Conservation (phyloP, 2,888 invertebrate species). For the Apamea sordens region DNA sequence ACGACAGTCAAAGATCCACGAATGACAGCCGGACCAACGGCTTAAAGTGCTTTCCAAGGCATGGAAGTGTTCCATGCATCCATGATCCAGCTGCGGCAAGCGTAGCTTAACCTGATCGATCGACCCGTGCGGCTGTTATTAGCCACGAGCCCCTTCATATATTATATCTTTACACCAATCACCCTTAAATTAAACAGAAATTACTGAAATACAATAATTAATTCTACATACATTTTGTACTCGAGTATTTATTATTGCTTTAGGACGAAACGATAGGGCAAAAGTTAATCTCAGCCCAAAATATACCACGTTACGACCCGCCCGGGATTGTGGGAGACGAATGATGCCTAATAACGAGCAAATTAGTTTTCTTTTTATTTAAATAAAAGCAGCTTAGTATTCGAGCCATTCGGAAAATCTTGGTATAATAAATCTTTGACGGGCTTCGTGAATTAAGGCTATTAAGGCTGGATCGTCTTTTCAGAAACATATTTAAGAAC, state of each 20-base stretch:
- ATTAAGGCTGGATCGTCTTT: conserved; percentile 4
- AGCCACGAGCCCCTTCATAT: neutral
- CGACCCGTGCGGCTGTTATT: neutral
- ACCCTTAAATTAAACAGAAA: conserved; percentile 6
- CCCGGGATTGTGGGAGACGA: conserved; percentile 61
- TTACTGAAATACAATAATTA: conserved; percentile 18
- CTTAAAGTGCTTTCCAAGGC: no score
- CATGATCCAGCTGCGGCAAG: no score
- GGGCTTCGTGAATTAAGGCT: conserved; percentile 13
- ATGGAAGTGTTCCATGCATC: no score
- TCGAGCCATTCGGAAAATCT: conserved; percentile 34
- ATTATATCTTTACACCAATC: neutral
- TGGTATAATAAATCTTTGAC: conserved; percentile 52
- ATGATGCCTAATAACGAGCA: conserved; percentile 64
- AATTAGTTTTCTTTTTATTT: conserved; percentile 73
- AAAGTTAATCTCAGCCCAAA: conserved; percentile 68
- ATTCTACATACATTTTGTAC: conserved; percentile 34
- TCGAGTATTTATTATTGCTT: conserved; percentile 67
- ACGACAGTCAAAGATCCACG: no score
- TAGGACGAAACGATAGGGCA: conserved; percentile 62
- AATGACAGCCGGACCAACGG: no score
- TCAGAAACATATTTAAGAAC: neutral
- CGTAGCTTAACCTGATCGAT: neutral
- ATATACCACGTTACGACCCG: conserved; percentile 66
- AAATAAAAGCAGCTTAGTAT: conserved; percentile 53